Conservation (phyloP, 2,113 vertebrate species). For the Hydrolagus affinis region DNA sequence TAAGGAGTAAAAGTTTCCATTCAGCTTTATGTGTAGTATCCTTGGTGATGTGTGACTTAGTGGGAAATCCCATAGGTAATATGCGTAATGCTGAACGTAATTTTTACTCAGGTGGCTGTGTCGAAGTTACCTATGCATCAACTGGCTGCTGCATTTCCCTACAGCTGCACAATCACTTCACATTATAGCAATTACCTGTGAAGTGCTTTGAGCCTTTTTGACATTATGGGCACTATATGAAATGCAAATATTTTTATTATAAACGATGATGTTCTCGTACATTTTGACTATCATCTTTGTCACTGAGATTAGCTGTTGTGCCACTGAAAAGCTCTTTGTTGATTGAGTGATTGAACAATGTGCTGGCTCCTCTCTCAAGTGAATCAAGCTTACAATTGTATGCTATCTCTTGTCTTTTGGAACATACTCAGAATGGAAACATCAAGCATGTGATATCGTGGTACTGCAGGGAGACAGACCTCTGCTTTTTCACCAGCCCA, state of each 20-base stretch:
- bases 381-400: conserved; percentile 43
- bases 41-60: no score
- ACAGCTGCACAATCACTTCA: no score
- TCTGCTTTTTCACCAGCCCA: conserved; percentile 44
- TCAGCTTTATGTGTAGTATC: no score
- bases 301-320: conserved; percentile 35
- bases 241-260: not conserved
- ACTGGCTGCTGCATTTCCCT: no score
- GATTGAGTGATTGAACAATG: conserved; percentile 46
- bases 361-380: conserved; percentile 39
- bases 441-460: conserved; percentile 34
- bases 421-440: conserved; percentile 41
- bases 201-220: no score
- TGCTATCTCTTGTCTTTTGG: conserved; percentile 34
- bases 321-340: conserved; percentile 40
- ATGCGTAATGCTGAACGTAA: no score
- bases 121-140: no score
- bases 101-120: no score
- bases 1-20: no score
- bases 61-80: no score
- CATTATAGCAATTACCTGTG: no score
- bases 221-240: no score
- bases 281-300: conserved; percentile 6
- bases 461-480: conserved; percentile 25
- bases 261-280: not conserved